phyloP scores from a whole-genome alignment of 2,797 vertebrate species.

The Micromesistius poutassou region DNA sequence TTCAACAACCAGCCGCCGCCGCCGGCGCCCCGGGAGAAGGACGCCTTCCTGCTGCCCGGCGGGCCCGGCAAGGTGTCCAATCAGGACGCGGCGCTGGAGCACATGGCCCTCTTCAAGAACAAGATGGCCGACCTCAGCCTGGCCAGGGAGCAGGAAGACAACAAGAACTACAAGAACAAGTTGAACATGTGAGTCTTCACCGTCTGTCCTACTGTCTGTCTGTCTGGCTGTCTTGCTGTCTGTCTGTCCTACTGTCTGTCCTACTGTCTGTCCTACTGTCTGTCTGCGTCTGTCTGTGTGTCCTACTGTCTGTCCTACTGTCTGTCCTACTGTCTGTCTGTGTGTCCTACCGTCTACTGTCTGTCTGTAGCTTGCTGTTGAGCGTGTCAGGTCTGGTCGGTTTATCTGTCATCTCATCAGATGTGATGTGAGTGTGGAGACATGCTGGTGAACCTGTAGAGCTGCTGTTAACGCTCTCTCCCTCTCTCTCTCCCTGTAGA shows the following conservation, averaged over 20 bases:
- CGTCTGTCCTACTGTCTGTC: slow-evolving; percentile 14
- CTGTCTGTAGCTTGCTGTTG: neutral
- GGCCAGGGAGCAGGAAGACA: slow-evolving; percentile 61
- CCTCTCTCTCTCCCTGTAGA: slow-evolving; percentile 41
- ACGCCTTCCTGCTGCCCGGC: slow-evolving; percentile 71
- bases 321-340: no score
- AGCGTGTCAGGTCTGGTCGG: neutral
- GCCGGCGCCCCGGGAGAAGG: slow-evolving; percentile 72
- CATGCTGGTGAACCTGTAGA: neutral
- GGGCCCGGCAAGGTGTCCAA: slow-evolving; percentile 77
- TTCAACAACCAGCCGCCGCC: slow-evolving; percentile 76
- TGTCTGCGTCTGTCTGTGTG: no score
- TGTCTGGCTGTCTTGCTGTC: neutral
- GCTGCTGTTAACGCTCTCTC: neutral
- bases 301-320: no score
- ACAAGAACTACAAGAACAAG: slow-evolving; percentile 51
- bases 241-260: no score
- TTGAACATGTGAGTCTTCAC: slow-evolving; percentile 69
- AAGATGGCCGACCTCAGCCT: slow-evolving; percentile 77
- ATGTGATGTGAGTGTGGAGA: neutral
- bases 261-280: no score
- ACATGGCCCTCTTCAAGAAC: slow-evolving; percentile 72
- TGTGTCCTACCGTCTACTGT: neutral
- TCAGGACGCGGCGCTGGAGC: slow-evolving; percentile 68
- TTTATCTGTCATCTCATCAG: neutral